Conservation (phyloP, 2,797 vertebrate genomes). For the Cyclura pinguis region DNA sequence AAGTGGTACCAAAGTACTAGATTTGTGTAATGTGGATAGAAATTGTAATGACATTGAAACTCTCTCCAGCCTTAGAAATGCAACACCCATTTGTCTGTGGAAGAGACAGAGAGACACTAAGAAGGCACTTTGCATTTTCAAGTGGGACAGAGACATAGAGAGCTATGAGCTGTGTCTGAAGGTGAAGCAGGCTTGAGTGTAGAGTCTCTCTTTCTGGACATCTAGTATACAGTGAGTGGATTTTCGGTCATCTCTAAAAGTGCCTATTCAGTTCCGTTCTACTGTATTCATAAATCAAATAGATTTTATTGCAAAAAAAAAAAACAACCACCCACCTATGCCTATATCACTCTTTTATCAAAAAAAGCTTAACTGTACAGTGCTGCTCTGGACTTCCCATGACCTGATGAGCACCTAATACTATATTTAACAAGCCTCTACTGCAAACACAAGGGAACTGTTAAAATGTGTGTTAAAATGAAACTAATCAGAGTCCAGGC, state of each 20-base stretch:
- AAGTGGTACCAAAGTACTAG: no score
- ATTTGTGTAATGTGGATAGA: no score
- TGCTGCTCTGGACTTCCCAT: neutral
- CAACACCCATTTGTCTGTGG: neutral
- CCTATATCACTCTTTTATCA: neutral
- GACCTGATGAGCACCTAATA: neutral
- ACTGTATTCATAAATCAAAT: neutral
- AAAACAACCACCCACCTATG: neutral
- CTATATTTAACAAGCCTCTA: neutral
- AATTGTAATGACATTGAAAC: neutral
- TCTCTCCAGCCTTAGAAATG: neutral
- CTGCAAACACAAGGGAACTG: neutral
- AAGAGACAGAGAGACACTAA: neutral
- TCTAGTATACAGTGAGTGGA: neutral
- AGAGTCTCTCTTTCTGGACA: neutral
- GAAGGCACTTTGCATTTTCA: conserved; percentile 19
- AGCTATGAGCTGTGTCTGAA: neutral
- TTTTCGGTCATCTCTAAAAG: neutral
- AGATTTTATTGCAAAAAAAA: conserved; percentile 2
- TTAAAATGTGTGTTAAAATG: conserved; percentile 24
- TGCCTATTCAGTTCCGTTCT: conserved; percentile 9
- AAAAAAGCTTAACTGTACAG: neutral
- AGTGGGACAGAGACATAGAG: neutral
- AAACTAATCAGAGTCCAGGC: conserved; percentile 6
- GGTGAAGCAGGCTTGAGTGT: neutral